phyloP scores from a whole-genome alignment of 2,888 invertebrate species.

The Bellardia pandia region DNA sequence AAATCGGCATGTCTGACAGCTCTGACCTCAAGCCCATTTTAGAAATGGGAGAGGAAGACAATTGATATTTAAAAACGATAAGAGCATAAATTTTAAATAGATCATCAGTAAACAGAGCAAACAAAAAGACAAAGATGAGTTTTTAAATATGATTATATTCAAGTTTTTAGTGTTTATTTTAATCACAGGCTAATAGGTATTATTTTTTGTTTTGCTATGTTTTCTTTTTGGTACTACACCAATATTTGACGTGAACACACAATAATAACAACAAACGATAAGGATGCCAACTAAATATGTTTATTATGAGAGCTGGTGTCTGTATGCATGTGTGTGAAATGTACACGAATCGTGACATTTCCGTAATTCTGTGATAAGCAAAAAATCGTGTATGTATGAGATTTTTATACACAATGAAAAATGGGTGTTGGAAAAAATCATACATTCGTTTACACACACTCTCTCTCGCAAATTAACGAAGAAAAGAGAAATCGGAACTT shows the following conservation, averaged over 20 bases:
- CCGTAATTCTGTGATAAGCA: conserved; percentile 52
- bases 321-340: background rate
- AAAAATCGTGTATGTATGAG: background rate
- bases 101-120: background rate
- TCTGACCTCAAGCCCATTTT: background rate
- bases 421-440: conserved; percentile 12
- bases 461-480: conserved; percentile 1
- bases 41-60: background rate
- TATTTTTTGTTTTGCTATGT: background rate
- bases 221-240: no score
- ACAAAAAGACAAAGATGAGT: background rate
- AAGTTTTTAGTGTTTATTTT: conserved; percentile 17
- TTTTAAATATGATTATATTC: conserved; percentile 6
- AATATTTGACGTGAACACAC: background rate
- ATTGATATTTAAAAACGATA: conserved; percentile 1
- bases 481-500: conserved; percentile 64
- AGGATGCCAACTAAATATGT: conserved; percentile 7
- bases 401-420: background rate
- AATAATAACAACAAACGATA: conserved; percentile 1
- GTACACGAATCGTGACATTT: conserved; percentile 48
- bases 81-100: background rate
- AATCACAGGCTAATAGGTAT: conserved; percentile 32
- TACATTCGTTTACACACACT: conserved; percentile 6
- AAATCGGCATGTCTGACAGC: no score
- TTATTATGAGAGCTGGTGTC: background rate